Evolutionary conservation across 1,140 invertebrate species (phyloP).

Genomic region (Galendromus occidentalis): DNA sequence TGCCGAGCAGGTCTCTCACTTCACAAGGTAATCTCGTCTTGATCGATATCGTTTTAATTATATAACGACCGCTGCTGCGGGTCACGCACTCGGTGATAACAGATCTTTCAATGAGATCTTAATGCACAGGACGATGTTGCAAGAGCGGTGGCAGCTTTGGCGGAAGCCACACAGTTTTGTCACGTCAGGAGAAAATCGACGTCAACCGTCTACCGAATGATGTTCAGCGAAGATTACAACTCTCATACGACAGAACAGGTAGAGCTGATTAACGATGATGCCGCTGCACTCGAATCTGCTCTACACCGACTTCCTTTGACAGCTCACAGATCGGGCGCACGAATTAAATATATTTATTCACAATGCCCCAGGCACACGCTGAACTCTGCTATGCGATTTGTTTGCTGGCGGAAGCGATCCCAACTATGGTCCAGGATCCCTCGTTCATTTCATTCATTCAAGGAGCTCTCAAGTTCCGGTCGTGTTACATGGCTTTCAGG

Average conservation of each 20-base stretch:
- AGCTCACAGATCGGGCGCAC: too few species aligned
- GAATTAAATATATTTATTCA: not conserved
- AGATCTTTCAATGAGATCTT: not conserved
- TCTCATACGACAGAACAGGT: slow-evolving; percentile 3
- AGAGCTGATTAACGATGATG: not conserved
- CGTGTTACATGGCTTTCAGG: not conserved
- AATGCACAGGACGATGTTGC: not conserved
- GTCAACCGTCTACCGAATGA: not conserved
- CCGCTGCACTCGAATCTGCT: too few species aligned
- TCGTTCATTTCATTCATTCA: not conserved
- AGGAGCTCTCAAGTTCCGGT: not conserved
- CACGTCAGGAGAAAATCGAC: not conserved
- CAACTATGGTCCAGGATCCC: not conserved
- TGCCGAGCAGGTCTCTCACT: not conserved
- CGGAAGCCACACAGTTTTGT: not conserved
- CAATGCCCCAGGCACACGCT: not conserved
- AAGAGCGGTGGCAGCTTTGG: not conserved
- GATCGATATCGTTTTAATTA: not conserved
- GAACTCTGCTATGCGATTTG: not conserved
- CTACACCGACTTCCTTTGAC: too few species aligned
- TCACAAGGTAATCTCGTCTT: not conserved
- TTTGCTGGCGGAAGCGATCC: not conserved
- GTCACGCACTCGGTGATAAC: too few species aligned
- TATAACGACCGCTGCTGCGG: too few species aligned
- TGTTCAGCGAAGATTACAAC: slow-evolving; percentile 5